Evolutionary conservation across 2,797 vertebrate genomes (phyloP), one percentile per base, ranked within the genome.

Genomic region (Taenioides sp.): DNA sequence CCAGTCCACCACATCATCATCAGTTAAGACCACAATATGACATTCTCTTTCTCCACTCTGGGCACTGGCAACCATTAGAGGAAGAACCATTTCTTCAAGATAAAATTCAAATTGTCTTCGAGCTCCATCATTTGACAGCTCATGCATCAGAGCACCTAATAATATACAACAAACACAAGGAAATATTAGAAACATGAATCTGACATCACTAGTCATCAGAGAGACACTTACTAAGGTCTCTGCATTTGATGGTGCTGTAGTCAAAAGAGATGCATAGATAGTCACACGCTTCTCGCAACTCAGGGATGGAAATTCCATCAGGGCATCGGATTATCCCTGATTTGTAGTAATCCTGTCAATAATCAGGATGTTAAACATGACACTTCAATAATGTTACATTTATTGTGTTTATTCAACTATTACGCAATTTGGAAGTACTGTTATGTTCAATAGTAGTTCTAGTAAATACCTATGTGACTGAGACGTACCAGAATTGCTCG

Each of bases 251-350:
- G 84, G 98, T 99, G 91, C 98, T 97, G 80, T 98, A 99, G 91
- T 99, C 97, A 59, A 99, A 99, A 77, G 97, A 97, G 93, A 99
- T 99, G 92, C 98, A 99, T 85, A 99, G 97, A 95, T 99, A 99
- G 94, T 99, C 98, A 75, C 98, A 99, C 0, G 98, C 98, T 93
- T 99, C 98, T 89, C 98, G 95, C 86, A 99, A 70, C 85, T 99
- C 98, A 18, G 98, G 98, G 91, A 99, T 98, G 84, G 97, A 98
- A 92, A 99, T 99, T 84, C 98, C 98, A 93, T 99, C 98, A 81
- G 98, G 98, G 88, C 98, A 99, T 75, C 98, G 97, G 86, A 99
- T 99, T 89, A 98, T 95, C 83, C 98, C 98, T 75, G 97, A 97
- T 92, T 98, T 99, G 92, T 99, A 99, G 88, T 99, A 99, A 96